Percentiles rank a stretch among this genome's conserved stretches.
These are phyloP conservation scores for Druon quercuslanigerum DNA, from an alignment of 1,140 invertebrate species.

Conservation along the genomic window DNA sequence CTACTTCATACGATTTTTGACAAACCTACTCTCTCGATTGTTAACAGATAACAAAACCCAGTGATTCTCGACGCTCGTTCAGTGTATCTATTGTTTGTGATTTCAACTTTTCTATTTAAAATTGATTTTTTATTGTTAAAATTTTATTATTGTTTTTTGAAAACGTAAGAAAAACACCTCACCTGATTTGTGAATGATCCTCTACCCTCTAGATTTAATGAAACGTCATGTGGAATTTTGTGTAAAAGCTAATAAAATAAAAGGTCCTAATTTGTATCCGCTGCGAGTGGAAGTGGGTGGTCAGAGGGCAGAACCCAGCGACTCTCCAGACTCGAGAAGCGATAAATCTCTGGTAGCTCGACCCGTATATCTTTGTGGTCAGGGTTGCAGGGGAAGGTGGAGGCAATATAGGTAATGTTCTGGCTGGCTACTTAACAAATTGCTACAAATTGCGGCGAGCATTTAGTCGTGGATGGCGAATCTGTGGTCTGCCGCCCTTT, in stretches of 20 bases:
- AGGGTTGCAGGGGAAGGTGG: constrained; percentile 48
- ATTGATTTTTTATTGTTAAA: too few relatives aligned
- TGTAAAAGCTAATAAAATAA: constrained; percentile 22
- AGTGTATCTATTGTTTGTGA: too few relatives aligned
- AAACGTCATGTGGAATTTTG: not conserved
- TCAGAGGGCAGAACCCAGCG: constrained; percentile 18
- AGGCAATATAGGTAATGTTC: constrained; percentile 75
- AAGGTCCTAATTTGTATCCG: constrained; percentile 17
- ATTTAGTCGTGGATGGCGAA: constrained; percentile 65
- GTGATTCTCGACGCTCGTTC: too few relatives aligned
- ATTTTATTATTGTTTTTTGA: too few relatives aligned
- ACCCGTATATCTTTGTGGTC: constrained; percentile 66
- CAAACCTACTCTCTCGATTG: too few relatives aligned
- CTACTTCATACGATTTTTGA: too few relatives aligned
- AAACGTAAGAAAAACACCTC: too few relatives aligned
- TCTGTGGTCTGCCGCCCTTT: constrained; percentile 53
- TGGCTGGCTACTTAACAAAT: constrained; percentile 76
- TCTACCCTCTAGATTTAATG: not conserved
- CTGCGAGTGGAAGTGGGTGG: not conserved
- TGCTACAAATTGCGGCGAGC: constrained; percentile 75
- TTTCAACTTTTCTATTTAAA: too few relatives aligned
- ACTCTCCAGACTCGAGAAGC: constrained; percentile 41
- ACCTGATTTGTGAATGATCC: too few relatives aligned
- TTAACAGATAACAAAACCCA: too few relatives aligned
- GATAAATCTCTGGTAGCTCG: constrained; percentile 67